phyloP scores from a whole-genome alignment of 2,888 invertebrate species.

The Eilema griseolum region DNA sequence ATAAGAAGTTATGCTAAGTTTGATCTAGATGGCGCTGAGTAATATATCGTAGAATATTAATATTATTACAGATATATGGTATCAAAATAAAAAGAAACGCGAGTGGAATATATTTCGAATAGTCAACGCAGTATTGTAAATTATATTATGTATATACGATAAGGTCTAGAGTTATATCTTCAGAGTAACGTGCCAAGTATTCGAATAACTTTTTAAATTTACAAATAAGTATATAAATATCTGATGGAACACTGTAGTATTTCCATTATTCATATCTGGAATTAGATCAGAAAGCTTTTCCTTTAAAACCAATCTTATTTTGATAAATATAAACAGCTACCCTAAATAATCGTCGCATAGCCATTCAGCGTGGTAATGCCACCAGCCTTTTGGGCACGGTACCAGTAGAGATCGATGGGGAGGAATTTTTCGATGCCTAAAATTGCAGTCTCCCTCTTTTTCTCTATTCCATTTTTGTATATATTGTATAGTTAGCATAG shows the following conservation, averaged over 20 bases:
- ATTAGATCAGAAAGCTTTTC: not conserved
- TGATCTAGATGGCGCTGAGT: no score
- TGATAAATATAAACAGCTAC: not conserved
- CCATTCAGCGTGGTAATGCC: no score
- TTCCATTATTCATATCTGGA: not conserved
- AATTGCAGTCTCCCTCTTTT: no score
- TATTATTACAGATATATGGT: not conserved
- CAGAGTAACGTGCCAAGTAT: conserved; percentile 3
- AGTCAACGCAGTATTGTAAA: not conserved
- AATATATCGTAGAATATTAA: not conserved
- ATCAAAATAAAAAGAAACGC: not conserved
- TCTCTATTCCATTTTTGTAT: no score
- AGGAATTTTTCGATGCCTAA: no score
- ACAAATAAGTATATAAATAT: not conserved
- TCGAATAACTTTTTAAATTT: conserved; percentile 1
- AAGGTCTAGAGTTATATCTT: not conserved
- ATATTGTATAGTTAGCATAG: no score
- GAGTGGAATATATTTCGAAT: not conserved
- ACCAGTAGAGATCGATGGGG: no score
- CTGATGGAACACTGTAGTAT: conserved; percentile 1
- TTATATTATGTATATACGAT: not conserved
- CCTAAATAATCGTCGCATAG: no score
- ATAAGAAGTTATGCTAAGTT: no score
- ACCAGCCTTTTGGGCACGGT: no score
- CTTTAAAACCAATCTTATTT: not conserved